phyloP scores from a whole-genome alignment of 2,113 vertebrate species.

The Tenrec ecaudatus region DNA sequence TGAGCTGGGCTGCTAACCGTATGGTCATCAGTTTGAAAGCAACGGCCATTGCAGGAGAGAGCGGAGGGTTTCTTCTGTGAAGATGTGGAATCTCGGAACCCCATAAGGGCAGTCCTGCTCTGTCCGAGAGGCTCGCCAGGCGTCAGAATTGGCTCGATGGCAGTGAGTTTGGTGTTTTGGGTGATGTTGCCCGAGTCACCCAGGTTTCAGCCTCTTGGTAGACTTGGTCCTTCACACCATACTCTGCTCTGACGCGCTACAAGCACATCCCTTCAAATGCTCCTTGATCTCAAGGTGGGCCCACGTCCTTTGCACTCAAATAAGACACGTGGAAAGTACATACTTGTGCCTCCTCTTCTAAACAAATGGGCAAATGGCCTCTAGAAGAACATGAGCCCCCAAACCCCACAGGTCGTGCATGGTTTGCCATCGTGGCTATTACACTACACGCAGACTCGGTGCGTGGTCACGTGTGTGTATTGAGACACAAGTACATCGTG shows the following conservation, averaged over 20 bases:
- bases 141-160: too few relatives aligned
- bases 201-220: background rate
- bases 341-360: background rate
- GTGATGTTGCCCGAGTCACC: accelerated
- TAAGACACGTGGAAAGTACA: constrained; percentile 16
- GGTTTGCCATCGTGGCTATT: background rate
- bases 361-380: constrained; percentile 11
- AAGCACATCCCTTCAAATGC: background rate
- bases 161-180: too few relatives aligned
- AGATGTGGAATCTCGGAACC: too few relatives aligned
- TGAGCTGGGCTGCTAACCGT: too few relatives aligned
- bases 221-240: background rate
- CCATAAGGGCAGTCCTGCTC: too few relatives aligned
- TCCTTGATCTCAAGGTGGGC: background rate
- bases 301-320: background rate
- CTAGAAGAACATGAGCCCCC: constrained; percentile 16
- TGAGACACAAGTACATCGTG: constrained; percentile 11
- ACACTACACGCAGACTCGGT: background rate
- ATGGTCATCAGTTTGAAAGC: too few relatives aligned
- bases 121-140: too few relatives aligned
- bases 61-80: too few relatives aligned
- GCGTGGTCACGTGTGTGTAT: background rate
- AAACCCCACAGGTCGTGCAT: background rate
- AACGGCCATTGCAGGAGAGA: too few relatives aligned
- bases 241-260: background rate